Evolutionary conservation across 1,140 invertebrate genomes (phyloP), one percentile per base, ranked within the genome.

Genomic region (Latrodectus geometricus): DNA sequence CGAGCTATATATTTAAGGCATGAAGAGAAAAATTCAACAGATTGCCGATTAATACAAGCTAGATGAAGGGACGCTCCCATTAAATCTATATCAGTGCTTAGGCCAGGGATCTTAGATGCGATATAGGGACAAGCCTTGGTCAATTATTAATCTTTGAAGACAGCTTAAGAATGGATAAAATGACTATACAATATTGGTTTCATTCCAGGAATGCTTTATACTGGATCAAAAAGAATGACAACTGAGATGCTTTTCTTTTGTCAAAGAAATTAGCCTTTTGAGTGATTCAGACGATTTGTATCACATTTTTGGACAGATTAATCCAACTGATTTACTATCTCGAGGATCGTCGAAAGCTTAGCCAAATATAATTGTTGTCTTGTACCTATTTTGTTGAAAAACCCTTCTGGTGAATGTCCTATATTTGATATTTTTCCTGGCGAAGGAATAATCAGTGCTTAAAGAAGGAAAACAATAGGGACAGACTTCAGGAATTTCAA

Each of bases 321-420:
- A 88, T 72, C 88, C 88, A 21, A 79, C 87, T 8, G 82, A 88
- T 76, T 23, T 87, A n/a, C 73, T 76, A 17, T 88, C 87, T 21
- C 8, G 76, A 61, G 82, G 77, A 35, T 79, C 17, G 15, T 56
- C 0, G 56, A 69, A 48, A 21, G 56, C n/a, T 48, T 87, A 35
- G 50, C 75, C n/a, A 23, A 21, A 21, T 65, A 8, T 11, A 20
- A 74, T 0, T 88, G n/a, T n/a, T n/a, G 73, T 66, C 23, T 88
- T 15, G 88, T 76, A 0, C 88, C 84, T 0, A 9, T 12, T 14
- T 88, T 85, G 88, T 54, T 88, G 11, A 12, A 15, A 15, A 14
- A 17, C 5, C 17, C 17, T 20, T 12, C 68, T n/a, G 15, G 23
- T 0, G n/a, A 68, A 11, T 88, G 66, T 65, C 66, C 84, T n/a